These are phyloP conservation scores for Heliconius congener DNA, from an alignment of 1,140 invertebrate species.

Conservation along the genomic window DNA sequence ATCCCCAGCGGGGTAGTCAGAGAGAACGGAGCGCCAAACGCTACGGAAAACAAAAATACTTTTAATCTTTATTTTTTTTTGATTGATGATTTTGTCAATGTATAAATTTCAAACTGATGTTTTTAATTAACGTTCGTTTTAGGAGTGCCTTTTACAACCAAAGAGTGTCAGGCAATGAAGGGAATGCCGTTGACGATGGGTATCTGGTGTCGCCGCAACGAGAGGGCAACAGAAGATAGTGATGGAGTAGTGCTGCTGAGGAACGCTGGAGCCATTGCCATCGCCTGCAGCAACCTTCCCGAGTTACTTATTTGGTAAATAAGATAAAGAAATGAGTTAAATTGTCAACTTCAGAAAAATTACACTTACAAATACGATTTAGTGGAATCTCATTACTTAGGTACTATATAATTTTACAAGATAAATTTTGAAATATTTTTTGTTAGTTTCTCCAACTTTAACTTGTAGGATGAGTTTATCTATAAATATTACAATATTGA, in stretches of 20 bases:
- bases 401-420: neutral
- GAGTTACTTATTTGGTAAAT: slow-evolving; percentile 86
- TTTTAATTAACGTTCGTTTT: neutral
- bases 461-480: too few relatives aligned
- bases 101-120: too few relatives aligned
- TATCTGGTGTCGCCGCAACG: slow-evolving; percentile 81
- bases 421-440: neutral
- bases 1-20: too few relatives aligned
- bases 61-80: too few relatives aligned
- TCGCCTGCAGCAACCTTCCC: slow-evolving; percentile 95
- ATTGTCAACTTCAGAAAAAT: too few relatives aligned
- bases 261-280: slow-evolving; percentile 92
- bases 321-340: neutral
- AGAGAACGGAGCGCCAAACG: too few relatives aligned
- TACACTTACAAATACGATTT: too few relatives aligned
- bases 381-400: too few relatives aligned
- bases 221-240: slow-evolving; percentile 85
- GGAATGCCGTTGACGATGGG: slow-evolving; percentile 87
- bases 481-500: too few relatives aligned
- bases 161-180: slow-evolving; percentile 82
- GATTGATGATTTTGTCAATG: too few relatives aligned
- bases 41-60: too few relatives aligned
- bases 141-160: slow-evolving; percentile 92
- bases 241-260: slow-evolving; percentile 88
- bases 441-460: neutral